These are phyloP conservation scores for Manis javanica DNA, from an alignment of 2,797 vertebrate species.

Conservation along the genomic window DNA sequence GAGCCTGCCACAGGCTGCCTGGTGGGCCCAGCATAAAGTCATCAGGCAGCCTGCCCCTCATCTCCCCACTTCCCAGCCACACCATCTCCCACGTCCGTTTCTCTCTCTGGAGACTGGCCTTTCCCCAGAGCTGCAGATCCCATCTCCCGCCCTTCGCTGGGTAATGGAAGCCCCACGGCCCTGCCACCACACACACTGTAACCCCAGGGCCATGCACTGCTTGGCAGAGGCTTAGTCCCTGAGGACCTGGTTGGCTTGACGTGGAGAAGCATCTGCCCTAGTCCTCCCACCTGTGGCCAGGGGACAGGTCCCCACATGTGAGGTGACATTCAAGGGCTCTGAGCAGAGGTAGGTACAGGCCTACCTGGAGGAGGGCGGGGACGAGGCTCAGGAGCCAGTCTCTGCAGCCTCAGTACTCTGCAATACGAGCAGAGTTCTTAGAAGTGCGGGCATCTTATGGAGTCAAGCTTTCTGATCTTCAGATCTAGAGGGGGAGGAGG, in stretches of 20 bases:
- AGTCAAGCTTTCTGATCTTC: background rate
- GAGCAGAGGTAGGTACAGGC: too few species aligned
- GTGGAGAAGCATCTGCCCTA: background rate
- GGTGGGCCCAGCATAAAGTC: accelerated
- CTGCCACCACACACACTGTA: accelerated
- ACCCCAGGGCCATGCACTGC: background rate
- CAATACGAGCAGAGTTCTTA: background rate
- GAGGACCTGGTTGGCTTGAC: background rate
- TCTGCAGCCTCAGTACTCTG: background rate
- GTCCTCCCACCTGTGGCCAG: background rate
- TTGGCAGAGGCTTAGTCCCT: background rate
- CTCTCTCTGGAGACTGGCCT: background rate
- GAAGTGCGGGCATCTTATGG: background rate
- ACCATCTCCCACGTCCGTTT: background rate
- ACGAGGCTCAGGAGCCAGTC: accelerated
- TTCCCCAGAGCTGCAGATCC: background rate
- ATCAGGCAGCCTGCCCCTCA: background rate
- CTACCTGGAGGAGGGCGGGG: background rate
- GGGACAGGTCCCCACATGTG: too few species aligned
- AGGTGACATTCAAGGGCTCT: background rate
- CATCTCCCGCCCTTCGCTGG: background rate
- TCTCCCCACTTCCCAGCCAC: background rate
- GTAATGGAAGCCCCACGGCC: accelerated
- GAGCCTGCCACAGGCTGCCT: background rate
- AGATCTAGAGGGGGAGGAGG: background rate